phyloP scores from a whole-genome alignment of 2,888 invertebrate species.

The Stenchaetothrips biformis region DNA sequence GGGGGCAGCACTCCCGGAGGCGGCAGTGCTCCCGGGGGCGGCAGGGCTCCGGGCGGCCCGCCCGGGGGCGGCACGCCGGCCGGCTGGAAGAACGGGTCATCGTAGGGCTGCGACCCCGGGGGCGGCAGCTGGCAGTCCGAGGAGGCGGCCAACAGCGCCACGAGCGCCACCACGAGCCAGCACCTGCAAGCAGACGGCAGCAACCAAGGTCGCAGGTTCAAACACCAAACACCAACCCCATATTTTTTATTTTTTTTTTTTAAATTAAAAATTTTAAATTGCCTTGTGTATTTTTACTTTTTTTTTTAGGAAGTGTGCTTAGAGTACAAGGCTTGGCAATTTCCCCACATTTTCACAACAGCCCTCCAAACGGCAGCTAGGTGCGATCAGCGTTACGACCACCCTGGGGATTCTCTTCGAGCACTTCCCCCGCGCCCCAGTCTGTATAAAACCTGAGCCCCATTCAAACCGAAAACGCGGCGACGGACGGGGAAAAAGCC shows the following conservation, averaged over 20 bases:
- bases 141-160: background rate
- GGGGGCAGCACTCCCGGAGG: background rate
- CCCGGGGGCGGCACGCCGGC: conserved; percentile 11
- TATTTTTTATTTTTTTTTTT: too few relatives aligned
- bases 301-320: too few relatives aligned
- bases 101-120: background rate
- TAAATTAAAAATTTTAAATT: too few relatives aligned
- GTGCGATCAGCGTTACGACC: too few relatives aligned
- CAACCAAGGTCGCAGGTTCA: too few relatives aligned
- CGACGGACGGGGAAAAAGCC: background rate
- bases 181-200: background rate
- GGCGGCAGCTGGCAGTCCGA: background rate
- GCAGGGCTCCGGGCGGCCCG: background rate
- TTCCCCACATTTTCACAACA: too few relatives aligned
- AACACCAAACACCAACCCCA: too few relatives aligned
- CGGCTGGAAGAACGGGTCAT: conserved; percentile 1
- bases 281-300: too few relatives aligned
- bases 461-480: background rate
- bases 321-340: too few relatives aligned
- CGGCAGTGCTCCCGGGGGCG: background rate
- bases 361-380: too few relatives aligned
- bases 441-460: background rate
- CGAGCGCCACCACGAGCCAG: background rate
- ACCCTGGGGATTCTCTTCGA: too few relatives aligned
- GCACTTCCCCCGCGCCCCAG: too few relatives aligned